Percentiles rank a stretch among this genome's conserved stretches.
Evolutionary conservation across 2,113 vertebrate genomes (phyloP).

Genomic region (Oreotrochilus melanogaster): DNA sequence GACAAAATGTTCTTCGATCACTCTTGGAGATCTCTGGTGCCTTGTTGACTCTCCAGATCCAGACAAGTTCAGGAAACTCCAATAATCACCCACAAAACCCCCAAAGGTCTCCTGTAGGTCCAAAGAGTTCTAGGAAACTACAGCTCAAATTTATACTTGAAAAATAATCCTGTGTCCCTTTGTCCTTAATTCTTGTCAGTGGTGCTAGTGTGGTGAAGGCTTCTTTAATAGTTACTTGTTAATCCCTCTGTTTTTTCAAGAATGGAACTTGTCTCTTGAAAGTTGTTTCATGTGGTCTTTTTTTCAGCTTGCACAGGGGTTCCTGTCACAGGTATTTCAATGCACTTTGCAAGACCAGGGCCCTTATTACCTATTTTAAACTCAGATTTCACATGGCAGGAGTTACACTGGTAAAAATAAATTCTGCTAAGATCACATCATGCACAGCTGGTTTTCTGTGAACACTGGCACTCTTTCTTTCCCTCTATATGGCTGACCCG

Average conservation of each 20-base stretch:
- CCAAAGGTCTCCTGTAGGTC: not conserved
- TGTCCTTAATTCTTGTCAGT: not conserved
- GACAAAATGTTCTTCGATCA: not conserved
- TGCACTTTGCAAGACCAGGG: not conserved
- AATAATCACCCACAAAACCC: not conserved
- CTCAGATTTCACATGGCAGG: not conserved
- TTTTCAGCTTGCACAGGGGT: not conserved
- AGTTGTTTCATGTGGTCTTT: not conserved
- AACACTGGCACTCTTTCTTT: not conserved
- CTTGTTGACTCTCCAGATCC: not conserved
- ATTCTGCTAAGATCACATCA: not conserved
- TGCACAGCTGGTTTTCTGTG: not conserved
- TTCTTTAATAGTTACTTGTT: not conserved
- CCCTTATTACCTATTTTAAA: not conserved
- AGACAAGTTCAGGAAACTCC: not conserved
- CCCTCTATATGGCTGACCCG: fast-evolving
- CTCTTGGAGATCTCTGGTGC: not conserved
- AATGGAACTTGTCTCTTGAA: not conserved
- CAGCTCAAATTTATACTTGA: not conserved
- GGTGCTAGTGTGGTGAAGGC: not conserved
- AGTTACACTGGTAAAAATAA: not conserved
- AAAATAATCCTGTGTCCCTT: not conserved
- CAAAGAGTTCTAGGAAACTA: not conserved
- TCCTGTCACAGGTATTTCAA: not conserved
- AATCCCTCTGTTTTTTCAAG: not conserved